A percentile compares a stretch with the other conserved stretches of the same genome.
phyloP scores from a whole-genome alignment of 2,888 invertebrate genomes.

The Pollenia griseotomentosa region DNA sequence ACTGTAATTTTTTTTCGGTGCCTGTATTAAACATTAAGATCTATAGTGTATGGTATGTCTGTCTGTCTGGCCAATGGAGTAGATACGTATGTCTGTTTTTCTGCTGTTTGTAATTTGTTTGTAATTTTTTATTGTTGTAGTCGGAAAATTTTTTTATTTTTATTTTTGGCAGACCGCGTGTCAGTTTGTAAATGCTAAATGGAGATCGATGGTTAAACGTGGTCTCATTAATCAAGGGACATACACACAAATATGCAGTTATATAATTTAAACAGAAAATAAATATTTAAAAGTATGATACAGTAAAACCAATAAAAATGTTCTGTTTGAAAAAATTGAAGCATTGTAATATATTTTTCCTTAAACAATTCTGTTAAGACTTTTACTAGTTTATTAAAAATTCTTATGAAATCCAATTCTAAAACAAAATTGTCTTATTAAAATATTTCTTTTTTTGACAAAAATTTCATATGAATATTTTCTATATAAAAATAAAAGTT shows the following conservation, averaged over 20 bases:
- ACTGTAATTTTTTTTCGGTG: conserved; percentile 55
- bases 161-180: conserved; percentile 72
- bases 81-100: conserved; percentile 50
- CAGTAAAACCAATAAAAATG: conserved; percentile 5
- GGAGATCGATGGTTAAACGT: conserved; percentile 83
- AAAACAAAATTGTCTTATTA: too few relatives aligned
- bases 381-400: too few relatives aligned
- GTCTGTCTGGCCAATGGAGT: conserved; percentile 13
- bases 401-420: too few relatives aligned
- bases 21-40: conserved; percentile 40
- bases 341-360: background rate
- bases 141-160: conserved; percentile 5
- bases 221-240: conserved; percentile 83
- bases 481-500: too few relatives aligned
- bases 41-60: conserved; percentile 15
- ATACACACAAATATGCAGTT: conserved; percentile 67
- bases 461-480: too few relatives aligned
- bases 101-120: conserved; percentile 67
- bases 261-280: background rate
- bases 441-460: too few relatives aligned
- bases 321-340: background rate
- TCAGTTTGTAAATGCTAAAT: conserved; percentile 79
- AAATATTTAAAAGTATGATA: background rate
- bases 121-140: conserved; percentile 64
- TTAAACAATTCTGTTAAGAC: too few relatives aligned